A percentile compares a stretch with the other conserved stretches of the same genome.
phyloP scores from a whole-genome alignment of 35 echinoderm and acorn worm species.

The Chiridota heheva region DNA sequence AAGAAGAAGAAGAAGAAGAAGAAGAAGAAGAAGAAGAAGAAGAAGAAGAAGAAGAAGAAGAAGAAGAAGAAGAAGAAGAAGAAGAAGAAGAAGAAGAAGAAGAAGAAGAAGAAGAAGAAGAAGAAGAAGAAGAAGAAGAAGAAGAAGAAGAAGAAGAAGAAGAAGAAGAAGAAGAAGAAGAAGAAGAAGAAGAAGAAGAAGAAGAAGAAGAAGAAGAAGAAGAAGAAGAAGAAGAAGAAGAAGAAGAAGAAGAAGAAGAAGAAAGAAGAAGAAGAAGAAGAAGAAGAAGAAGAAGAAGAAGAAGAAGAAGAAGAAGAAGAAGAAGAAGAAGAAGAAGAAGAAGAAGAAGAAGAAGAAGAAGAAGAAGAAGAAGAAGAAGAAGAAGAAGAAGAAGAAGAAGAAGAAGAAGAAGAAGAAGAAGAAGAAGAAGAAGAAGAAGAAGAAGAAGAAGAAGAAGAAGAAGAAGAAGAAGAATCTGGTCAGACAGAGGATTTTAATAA shows the following conservation, averaged over 20 bases:
- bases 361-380: neutral
- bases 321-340: neutral
- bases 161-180: neutral
- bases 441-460: constrained; percentile 5
- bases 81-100: neutral
- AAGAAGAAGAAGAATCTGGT: neutral
- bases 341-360: neutral
- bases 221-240: constrained; percentile 8
- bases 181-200: neutral
- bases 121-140: neutral
- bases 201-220: constrained; percentile 1
- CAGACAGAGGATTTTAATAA: neutral
- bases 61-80: neutral
- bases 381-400: neutral
- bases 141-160: neutral
- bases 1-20: neutral
- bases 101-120: neutral
- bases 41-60: neutral
- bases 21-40: constrained; percentile 5
- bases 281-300: neutral
- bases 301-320: neutral
- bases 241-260: constrained; percentile 9
- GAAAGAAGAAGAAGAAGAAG: constrained; percentile 5
- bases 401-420: constrained; percentile 9
- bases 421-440: constrained; percentile 8